phyloP scores from a whole-genome alignment of 2,797 vertebrate genomes.

The Malacoraja senta region DNA sequence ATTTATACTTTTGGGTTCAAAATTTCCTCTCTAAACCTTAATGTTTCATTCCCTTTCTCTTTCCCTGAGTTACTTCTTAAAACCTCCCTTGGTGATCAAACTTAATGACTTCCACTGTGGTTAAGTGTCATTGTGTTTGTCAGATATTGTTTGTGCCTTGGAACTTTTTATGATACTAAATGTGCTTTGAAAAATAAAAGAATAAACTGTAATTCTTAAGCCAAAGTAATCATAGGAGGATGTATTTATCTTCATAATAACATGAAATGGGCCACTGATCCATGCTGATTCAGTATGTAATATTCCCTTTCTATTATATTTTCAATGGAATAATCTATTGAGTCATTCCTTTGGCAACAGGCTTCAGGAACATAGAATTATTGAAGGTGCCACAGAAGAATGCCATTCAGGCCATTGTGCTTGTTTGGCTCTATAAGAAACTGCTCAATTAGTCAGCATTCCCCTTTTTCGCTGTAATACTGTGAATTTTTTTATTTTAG shows the following conservation, averaged over 20 bases:
- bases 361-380: background rate
- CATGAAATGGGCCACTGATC: background rate
- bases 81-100: background rate
- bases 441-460: background rate
- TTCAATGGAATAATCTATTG: background rate
- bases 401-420: background rate
- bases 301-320: background rate
- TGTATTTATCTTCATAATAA: background rate
- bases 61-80: background rate
- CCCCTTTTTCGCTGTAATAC: too few species aligned
- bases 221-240: background rate
- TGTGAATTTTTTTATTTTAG: background rate
- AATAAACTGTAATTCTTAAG: background rate
- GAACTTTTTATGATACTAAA: background rate
- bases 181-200: background rate
- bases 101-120: background rate
- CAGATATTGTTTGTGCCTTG: background rate
- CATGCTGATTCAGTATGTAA: background rate
- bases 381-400: background rate
- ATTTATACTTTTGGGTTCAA: background rate
- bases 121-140: background rate
- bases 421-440: background rate
- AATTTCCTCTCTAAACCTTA: background rate
- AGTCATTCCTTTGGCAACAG: background rate
- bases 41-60: background rate